Percentiles rank a stretch among this genome's conserved stretches.
These are phyloP conservation scores for Pseudopodoces humilis DNA, from an alignment of 2,113 vertebrate species.

Conservation along the genomic window DNA sequence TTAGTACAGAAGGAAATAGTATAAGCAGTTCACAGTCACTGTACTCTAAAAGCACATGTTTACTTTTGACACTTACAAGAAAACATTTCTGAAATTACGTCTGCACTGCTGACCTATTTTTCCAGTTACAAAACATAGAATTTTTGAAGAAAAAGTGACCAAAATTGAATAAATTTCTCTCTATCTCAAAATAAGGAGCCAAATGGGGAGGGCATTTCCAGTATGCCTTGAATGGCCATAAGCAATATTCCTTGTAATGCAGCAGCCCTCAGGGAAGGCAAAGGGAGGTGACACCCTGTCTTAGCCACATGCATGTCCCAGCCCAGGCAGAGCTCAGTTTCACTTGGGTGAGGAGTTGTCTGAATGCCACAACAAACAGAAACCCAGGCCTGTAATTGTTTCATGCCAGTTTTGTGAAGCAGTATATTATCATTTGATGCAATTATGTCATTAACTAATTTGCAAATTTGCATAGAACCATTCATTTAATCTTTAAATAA, in stretches of 20 bases:
- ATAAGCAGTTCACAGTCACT: not conserved
- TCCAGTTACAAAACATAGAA: not conserved
- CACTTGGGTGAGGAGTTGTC: not conserved
- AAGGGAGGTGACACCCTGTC: not conserved
- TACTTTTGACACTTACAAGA: not conserved
- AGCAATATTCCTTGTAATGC: not conserved
- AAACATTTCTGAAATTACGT: not conserved
- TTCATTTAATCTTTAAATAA: constrained; percentile 60
- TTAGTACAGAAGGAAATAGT: not conserved
- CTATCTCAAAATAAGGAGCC: not conserved
- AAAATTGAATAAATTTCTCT: not conserved
- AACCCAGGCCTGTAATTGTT: not conserved
- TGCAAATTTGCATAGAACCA: constrained; percentile 36
- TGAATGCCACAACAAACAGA: not conserved
- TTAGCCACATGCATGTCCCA: not conserved
- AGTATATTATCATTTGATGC: constrained; percentile 27
- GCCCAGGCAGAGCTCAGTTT: not conserved
- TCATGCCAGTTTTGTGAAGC: not conserved
- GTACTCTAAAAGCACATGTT: not conserved
- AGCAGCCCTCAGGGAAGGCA: not conserved
- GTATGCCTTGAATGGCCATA: not conserved
- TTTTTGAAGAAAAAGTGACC: not conserved
- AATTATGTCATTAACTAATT: constrained; percentile 56
- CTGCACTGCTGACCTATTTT: not conserved
- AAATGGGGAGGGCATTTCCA: not conserved